These are phyloP conservation scores for Sprattus sprattus DNA, from an alignment of 2,113 vertebrate genomes.

Conservation along the genomic window DNA sequence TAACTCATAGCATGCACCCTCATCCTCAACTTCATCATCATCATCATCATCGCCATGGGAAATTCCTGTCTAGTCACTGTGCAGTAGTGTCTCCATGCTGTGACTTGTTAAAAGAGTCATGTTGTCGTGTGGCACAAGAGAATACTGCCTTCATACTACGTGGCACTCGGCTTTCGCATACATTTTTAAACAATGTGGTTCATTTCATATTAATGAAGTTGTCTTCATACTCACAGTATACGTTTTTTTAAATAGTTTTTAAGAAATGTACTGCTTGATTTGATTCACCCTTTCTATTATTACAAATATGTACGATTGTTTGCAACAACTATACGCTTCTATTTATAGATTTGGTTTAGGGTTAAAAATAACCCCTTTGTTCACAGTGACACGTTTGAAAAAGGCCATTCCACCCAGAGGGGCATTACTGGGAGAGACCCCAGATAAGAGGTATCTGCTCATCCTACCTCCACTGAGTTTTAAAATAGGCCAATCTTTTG, in stretches of 20 bases:
- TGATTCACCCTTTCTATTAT: neutral
- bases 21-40: neutral
- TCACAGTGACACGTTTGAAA: conserved; percentile 35
- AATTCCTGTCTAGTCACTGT: neutral
- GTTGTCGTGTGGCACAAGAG: neutral
- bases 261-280: neutral
- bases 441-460: conserved; percentile 39
- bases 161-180: neutral
- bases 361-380: conserved; percentile 21
- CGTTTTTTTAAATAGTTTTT: neutral
- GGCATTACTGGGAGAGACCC: conserved; percentile 40
- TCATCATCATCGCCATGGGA: neutral
- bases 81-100: neutral
- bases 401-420: conserved; percentile 35
- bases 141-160: neutral
- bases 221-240: neutral
- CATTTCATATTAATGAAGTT: neutral
- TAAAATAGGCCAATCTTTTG: conserved; percentile 28
- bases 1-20: neutral
- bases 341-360: conserved; percentile 25
- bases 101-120: neutral
- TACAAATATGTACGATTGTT: neutral
- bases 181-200: neutral
- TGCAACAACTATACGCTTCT: neutral
- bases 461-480: conserved; percentile 33